A percentile compares a stretch with the other conserved stretches of the same genome.
phyloP scores from a whole-genome alignment of 2,888 invertebrate genomes.

The Napeogenes sylphis region DNA sequence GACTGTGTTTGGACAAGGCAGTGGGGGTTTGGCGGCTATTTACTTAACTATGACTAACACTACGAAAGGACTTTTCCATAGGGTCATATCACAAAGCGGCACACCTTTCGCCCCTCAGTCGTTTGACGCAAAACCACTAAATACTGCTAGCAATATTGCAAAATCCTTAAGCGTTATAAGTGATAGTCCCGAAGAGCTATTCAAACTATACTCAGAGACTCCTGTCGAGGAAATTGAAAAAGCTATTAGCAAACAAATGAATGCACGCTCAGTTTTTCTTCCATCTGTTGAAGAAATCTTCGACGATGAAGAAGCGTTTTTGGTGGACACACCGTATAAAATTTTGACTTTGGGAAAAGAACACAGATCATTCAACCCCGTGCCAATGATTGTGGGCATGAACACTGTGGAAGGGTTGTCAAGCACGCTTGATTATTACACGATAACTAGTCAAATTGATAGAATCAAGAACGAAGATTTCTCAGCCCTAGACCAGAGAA shows the following conservation, averaged over 20 bases:
- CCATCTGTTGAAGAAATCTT: conserved; percentile 60
- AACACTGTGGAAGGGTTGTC: conserved; percentile 76
- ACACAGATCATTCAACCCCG: conserved; percentile 49
- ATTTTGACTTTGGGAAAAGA: conserved; percentile 47
- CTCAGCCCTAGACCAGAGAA: conserved; percentile 55
- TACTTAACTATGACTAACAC: conserved; percentile 61
- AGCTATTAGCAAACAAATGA: conserved; percentile 66
- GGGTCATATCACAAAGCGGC: conserved; percentile 65
- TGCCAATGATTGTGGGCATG: conserved; percentile 74
- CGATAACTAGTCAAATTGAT: conserved; percentile 61
- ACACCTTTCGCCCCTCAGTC: conserved; percentile 57
- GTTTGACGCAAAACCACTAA: conserved; percentile 53
- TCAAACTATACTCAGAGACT: conserved; percentile 51
- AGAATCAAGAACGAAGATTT: conserved; percentile 60
- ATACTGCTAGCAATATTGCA: conserved; percentile 61
- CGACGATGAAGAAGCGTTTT: conserved; percentile 60
- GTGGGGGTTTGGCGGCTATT: conserved; percentile 64
- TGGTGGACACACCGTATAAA: conserved; percentile 66
- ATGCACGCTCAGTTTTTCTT: conserved; percentile 59
- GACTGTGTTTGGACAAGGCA: conserved; percentile 69
- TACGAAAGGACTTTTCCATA: conserved; percentile 63
- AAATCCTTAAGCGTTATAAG: conserved; percentile 57
- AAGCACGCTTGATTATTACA: conserved; percentile 60
- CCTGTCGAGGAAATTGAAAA: conserved; percentile 54
- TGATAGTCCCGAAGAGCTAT: conserved; percentile 48